A percentile compares a stretch with the other conserved stretches of the same genome.
These are phyloP conservation scores for Lysandra coridon DNA, from an alignment of 2,888 invertebrate genomes.

Conservation along the genomic window DNA sequence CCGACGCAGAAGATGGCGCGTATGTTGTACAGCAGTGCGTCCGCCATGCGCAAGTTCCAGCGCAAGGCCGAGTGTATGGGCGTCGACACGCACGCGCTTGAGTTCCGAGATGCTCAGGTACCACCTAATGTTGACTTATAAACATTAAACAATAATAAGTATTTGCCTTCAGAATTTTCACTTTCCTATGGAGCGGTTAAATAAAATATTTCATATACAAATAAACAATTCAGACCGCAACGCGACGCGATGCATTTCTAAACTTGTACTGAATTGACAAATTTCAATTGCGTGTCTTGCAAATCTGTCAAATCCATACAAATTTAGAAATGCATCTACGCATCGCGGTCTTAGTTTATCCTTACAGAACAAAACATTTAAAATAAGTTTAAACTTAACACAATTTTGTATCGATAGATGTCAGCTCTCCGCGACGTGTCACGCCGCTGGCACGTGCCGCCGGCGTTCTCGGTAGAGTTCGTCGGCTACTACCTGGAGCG, in stretches of 20 bases:
- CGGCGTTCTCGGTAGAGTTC: conserved; percentile 96
- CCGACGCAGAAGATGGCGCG: conserved; percentile 97
- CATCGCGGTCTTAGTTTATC: too few relatives aligned
- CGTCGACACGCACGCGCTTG: conserved; percentile 89
- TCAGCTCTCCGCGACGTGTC: conserved; percentile 91
- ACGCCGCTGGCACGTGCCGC: conserved; percentile 96
- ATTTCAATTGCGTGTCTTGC: too few relatives aligned
- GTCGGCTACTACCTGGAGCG: conserved; percentile 96
- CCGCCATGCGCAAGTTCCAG: conserved; percentile 89
- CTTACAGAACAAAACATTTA: too few relatives aligned
- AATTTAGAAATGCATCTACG: too few relatives aligned
- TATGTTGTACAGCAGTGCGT: conserved; percentile 93
- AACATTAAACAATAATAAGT: too few relatives aligned
- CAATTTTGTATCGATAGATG: conserved; percentile 55
- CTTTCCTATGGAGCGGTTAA: too few relatives aligned
- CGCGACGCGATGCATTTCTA: too few relatives aligned
- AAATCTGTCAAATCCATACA: too few relatives aligned
- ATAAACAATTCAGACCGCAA: too few relatives aligned
- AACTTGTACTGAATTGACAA: too few relatives aligned
- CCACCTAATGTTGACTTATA: neutral
- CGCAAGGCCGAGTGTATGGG: conserved; percentile 95
- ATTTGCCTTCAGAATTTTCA: too few relatives aligned
- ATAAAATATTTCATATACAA: too few relatives aligned
- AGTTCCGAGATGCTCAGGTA: conserved; percentile 90
- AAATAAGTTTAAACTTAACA: neutral